Evolutionary conservation across 2,113 vertebrate genomes (phyloP), one percentile per base, ranked within the genome.

Genomic region (Forbesichthys papilliferus): DNA sequence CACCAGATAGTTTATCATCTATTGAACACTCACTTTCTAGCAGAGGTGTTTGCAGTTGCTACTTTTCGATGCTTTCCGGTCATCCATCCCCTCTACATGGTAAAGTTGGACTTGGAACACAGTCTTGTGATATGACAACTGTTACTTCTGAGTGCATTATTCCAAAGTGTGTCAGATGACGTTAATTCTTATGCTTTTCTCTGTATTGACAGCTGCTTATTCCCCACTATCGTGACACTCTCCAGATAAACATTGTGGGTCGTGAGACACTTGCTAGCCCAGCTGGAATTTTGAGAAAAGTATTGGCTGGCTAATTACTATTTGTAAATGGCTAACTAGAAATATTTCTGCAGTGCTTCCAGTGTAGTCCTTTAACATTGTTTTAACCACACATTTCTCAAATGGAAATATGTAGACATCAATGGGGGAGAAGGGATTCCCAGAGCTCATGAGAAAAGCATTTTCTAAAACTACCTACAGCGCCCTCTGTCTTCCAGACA

Each of bases 401-500:
- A 27, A 27, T 27, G 27, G 27, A 27, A 27, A 27, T 53, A 9
- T 33, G 13, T 53, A 51, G 49, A 51, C n/a, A 8, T 52, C 49
- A 33, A 7, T 36, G 3, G 16, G 20, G 53, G 12, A 6, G 5
- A 16, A 34, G 2, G 68, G 73, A 4, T 11, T 61, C 12, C 5
- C 13, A 9, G 6, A 46, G 48, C 11, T 80, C 7, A 18, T 80
- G 62, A 58, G 16, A 13, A 61, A 49, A 20, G 55, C 65, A n/a
- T 18, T 63, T 47, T 9, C 16, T 0, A 12, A 46, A 10, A 27
- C 68, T 5, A 90, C 84, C 66, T 91, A 92, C 82, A 86, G 81
- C 11, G 60, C 86, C 52, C 86, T 92, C 73, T 92, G 91, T 85
- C 85, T 93, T 48, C 91, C 90, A 1, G 92, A 92, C 34, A 83